A percentile compares a stretch with the other conserved stretches of the same genome.
phyloP scores from a whole-genome alignment of 2,113 vertebrate species.

The Siniperca chuatsi region DNA sequence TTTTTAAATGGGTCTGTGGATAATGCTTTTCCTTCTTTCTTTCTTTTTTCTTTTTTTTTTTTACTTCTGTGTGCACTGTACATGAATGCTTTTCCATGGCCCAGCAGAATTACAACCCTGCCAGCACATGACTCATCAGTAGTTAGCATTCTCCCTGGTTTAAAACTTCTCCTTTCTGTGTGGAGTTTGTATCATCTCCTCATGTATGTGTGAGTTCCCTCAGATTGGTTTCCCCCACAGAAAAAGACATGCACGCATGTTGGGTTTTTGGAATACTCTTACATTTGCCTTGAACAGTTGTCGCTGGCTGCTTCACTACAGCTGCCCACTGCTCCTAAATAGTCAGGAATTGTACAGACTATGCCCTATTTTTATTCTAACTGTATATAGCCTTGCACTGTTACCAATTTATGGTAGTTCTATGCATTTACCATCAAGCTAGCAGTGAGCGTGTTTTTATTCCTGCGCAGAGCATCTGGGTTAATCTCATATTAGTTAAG shows the following conservation, averaged over 20 bases:
- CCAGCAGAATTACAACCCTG: not conserved
- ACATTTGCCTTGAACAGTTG: not conserved
- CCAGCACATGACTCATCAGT: slow-evolving; percentile 5
- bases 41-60: not conserved
- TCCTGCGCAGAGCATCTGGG: slow-evolving; percentile 74
- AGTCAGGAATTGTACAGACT: not conserved
- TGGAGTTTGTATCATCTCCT: slow-evolving; percentile 15
- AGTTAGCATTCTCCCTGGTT: not conserved
- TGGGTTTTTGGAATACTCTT: not conserved
- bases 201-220: slow-evolving; percentile 19
- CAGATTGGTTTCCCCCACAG: not conserved
- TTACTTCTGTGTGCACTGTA: not conserved
- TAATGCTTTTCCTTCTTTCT: not conserved
- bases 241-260: not conserved
- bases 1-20: rapidly evolving
- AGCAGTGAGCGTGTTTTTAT: slow-evolving; percentile 65
- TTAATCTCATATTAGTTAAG: slow-evolving; percentile 85
- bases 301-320: not conserved
- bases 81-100: not conserved
- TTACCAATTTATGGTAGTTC: slow-evolving; percentile 42
- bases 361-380: not conserved
- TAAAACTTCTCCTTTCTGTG: not conserved
- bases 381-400: slow-evolving; percentile 36
- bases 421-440: slow-evolving; percentile 46
- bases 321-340: not conserved